Base-by-base conservation (phyloP, 2,113 vertebrate species). In the Pitta sordida region DNA sequence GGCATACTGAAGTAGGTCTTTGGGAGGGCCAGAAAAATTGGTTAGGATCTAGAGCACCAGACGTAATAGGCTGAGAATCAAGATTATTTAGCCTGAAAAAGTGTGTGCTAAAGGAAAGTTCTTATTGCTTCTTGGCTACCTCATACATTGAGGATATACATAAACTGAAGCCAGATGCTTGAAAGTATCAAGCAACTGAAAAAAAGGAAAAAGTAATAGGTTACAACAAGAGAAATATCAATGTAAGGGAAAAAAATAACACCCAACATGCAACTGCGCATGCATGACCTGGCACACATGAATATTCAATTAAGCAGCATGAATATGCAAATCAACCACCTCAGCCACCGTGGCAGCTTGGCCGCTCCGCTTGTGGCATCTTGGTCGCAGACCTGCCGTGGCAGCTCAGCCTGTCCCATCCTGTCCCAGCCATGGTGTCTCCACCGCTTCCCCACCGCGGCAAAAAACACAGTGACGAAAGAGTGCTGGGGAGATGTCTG, bases 131-230 rank as follows among this genome's bases (percentile, higher is more conserved):
- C 24, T 79, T 56, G 53, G 19, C 24, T 83, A 15, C 22, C 29
- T 83, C 12, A 30, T 36, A 24, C 1, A 43, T 4, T 15, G 64
- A 10, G 0, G 0, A 43, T 26, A 48, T 2, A 20, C 30, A 9
- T 34, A 58, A 60, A 3, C 13, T 62, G 30, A 23, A 75, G 9
- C 4, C n/a, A 48, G 18, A 15, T 5, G 8, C 41, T 70, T 23
- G 15, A n/a, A 65, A 73, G 8, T 19, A 14, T 21, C 20, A 13
- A 69, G 11, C 2, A 39, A 20, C n/a, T 65, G 18, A 26, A 82
- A 46, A 65, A 23, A 10, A 48, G 7, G 16, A 9, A 79, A 43
- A 36, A 92, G 13, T 43, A 15, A 4, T 15, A 51, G 55, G 2
- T 7, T 69, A 15, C 16, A 73, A 34, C 2, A 27, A 29, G 22